Evolutionary conservation across 2,113 vertebrate species (phyloP).

Genomic region (Nothocercus julius): DNA sequence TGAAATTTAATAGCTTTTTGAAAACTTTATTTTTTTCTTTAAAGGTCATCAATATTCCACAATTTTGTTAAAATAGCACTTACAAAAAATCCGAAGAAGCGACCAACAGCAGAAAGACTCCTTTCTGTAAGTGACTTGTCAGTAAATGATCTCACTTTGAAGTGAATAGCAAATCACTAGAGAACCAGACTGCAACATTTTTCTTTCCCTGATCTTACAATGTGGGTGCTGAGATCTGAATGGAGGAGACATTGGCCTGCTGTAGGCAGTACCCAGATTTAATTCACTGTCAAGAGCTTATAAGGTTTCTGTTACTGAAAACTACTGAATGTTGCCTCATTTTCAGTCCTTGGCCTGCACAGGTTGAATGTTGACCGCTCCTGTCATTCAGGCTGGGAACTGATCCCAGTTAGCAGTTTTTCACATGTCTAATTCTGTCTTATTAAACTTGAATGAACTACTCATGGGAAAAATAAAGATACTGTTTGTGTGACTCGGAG

Average conservation of each 20-base stretch:
- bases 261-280: background rate
- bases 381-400: background rate
- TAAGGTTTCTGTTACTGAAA: accelerated
- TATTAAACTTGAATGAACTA: background rate
- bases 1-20: background rate
- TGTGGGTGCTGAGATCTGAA: background rate
- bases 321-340: background rate
- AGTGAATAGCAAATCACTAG: background rate
- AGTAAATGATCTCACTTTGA: background rate
- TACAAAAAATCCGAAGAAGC: slow-evolving; percentile 97
- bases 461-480: background rate
- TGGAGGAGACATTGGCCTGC: background rate
- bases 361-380: background rate
- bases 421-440: background rate
- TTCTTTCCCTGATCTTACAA: background rate
- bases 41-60: slow-evolving; percentile 92
- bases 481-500: background rate
- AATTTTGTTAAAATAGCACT: slow-evolving; percentile 96
- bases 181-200: background rate
- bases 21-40: slow-evolving; percentile 39
- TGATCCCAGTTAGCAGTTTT: background rate
- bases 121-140: slow-evolving; percentile 83
- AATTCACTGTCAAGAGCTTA: background rate
- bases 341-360: background rate
- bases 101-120: slow-evolving; percentile 95